A percentile compares a stretch with the other conserved stretches of the same genome.
Evolutionary conservation across 2,888 invertebrate species (phyloP).

Genomic region (Ectemnius cavifrons): DNA sequence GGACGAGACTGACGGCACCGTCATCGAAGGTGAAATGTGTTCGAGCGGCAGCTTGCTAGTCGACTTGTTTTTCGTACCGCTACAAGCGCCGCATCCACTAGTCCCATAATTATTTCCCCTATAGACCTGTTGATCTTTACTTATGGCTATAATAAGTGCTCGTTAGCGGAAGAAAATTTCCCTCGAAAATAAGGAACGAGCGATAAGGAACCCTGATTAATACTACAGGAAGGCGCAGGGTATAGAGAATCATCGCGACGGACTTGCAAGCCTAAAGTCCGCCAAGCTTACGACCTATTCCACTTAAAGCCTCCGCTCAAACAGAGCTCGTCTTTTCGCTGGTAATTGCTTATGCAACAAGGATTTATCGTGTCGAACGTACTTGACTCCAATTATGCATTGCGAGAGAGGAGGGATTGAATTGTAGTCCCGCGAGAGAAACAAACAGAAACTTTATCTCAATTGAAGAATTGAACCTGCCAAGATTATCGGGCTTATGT

Average conservation of each 20-base stretch:
- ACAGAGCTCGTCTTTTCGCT: conserved; percentile 21
- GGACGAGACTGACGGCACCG: conserved; percentile 28
- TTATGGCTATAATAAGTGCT: no score
- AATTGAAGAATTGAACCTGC: conserved; percentile 52
- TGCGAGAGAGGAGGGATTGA: conserved; percentile 6
- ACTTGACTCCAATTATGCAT: conserved; percentile 56
- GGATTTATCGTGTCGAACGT: conserved; percentile 55
- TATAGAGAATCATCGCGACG: no score
- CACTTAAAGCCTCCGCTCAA: conserved; percentile 40
- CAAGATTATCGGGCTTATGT: conserved; percentile 33
- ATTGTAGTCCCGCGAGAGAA: conserved; percentile 36
- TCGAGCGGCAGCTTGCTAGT: neutral
- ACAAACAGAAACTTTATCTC: conserved; percentile 48
- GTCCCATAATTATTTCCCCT: conserved; percentile 9
- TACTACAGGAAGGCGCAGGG: no score
- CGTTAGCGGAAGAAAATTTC: no score
- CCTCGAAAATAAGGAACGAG: neutral
- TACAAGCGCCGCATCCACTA: neutral
- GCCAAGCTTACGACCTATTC: conserved; percentile 22
- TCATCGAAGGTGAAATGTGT: conserved; percentile 21
- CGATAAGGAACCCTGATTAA: neutral
- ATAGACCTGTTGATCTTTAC: no score
- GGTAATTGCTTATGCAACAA: conserved; percentile 53
- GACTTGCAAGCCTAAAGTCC: no score
- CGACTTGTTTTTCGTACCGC: neutral